Evolutionary conservation across 1,140 invertebrate species (phyloP).

Genomic region (Platyura marginata): DNA sequence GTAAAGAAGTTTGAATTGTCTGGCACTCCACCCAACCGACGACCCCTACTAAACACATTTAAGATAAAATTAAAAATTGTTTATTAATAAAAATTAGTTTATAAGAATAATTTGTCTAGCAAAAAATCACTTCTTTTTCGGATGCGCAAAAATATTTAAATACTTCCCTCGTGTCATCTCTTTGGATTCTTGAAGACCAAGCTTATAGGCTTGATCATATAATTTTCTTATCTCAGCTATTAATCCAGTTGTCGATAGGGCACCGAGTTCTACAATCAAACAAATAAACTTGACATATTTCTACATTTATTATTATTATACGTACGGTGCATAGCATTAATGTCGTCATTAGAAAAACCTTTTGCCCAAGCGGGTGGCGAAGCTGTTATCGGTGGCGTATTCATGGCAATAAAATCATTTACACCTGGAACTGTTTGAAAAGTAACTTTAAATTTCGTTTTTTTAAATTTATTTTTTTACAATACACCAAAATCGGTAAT

Average conservation of each 20-base stretch:
- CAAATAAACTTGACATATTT: neutral
- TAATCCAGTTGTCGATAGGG: slow-evolving; percentile 56
- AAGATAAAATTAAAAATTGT: too few relatives aligned
- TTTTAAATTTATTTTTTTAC: neutral
- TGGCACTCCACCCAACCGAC: too few relatives aligned
- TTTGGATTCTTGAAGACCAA: slow-evolving; percentile 84
- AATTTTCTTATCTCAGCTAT: slow-evolving; percentile 83
- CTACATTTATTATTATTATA: too few relatives aligned
- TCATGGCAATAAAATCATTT: slow-evolving; percentile 42
- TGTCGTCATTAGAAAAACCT: slow-evolving; percentile 41
- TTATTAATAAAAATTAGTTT: too few relatives aligned
- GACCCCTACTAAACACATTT: too few relatives aligned
- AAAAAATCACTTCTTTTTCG: neutral
- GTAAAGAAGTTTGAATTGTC: too few relatives aligned
- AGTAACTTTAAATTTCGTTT: slow-evolving; percentile 6
- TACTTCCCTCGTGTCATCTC: slow-evolving; percentile 94
- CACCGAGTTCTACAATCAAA: slow-evolving; percentile 52
- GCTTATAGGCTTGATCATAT: slow-evolving; percentile 81
- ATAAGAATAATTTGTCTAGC: too few relatives aligned
- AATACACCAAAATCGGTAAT: neutral
- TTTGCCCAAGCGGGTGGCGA: slow-evolving; percentile 27
- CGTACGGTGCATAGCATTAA: slow-evolving; percentile 53
- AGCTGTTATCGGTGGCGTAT: slow-evolving; percentile 27
- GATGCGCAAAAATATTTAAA: slow-evolving; percentile 54
- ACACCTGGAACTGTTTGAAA: slow-evolving; percentile 50